These are phyloP conservation scores for Cotesia chilonis DNA, from an alignment of 1,140 invertebrate species.

Conservation along the genomic window DNA sequence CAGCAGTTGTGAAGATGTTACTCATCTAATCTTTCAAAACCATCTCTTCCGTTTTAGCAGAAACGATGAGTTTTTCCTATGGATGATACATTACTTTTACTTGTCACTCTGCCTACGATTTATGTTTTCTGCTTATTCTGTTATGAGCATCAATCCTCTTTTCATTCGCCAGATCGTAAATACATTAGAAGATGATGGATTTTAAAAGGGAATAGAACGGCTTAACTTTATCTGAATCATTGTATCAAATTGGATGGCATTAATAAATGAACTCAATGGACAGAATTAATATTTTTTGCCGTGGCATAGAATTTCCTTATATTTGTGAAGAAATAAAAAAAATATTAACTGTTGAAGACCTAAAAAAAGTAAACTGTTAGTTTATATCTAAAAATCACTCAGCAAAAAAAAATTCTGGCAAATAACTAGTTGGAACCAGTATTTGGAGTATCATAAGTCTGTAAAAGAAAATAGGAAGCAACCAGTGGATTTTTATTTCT, in stretches of 20 bases:
- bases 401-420: conserved; percentile 40
- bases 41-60: conserved; percentile 18
- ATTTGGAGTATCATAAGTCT: conserved; percentile 45
- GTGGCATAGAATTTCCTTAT: too few relatives aligned
- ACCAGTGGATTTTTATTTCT: conserved; percentile 63
- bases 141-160: conserved; percentile 31
- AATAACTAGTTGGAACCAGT: conserved; percentile 37
- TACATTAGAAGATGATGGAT: conserved; percentile 44
- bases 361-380: too few relatives aligned
- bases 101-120: conserved; percentile 44
- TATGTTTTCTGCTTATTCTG: conserved; percentile 54
- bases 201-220: conserved; percentile 18
- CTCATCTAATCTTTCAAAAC: neutral
- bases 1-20: conserved; percentile 24
- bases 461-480: conserved; percentile 48
- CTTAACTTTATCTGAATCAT: conserved; percentile 23
- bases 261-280: conserved; percentile 13
- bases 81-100: conserved; percentile 46
- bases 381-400: too few relatives aligned
- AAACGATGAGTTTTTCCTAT: conserved; percentile 10
- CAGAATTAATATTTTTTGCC: conserved; percentile 40
- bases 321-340: too few relatives aligned
- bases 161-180: conserved; percentile 43
- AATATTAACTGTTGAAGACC: too few relatives aligned
- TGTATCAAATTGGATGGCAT: neutral